Evolutionary conservation across 2,888 invertebrate genomes (phyloP), one percentile per base, ranked within the genome.

Genomic region (Isoperla grammatica): DNA sequence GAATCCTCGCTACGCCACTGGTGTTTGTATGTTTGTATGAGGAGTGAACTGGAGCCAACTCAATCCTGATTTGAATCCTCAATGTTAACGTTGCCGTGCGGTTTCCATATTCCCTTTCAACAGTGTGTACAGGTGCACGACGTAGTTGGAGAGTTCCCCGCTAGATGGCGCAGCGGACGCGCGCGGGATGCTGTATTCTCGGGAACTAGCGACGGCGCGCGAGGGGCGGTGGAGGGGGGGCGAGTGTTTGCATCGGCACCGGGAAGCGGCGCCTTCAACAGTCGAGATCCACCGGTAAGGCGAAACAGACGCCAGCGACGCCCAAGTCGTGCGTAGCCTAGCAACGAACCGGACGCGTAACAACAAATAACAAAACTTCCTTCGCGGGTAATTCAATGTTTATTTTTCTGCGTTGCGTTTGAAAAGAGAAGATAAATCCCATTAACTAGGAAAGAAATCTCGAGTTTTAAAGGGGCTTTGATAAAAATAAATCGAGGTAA

Each of bases 401-500:
- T 29, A 29, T 29, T 29, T 29, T 6, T 29, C 29, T 29, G 4
- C 29, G 5, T 29, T 8, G 29, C 29, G 29, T n/a, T n/a, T n/a
- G n/a, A n/a, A n/a, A n/a, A n/a, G n/a, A n/a, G n/a, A n/a, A n/a
- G n/a, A n/a, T n/a, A n/a, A n/a, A n/a, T n/a, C n/a, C n/a, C n/a
- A n/a, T n/a, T n/a, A n/a, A 8, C 29, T 4, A 29, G 29, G 29
- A 29, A 29, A 29, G 29, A 29, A 29, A 29, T 29, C 29, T 6
- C 29, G 29, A 6, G 29, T 29, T 48, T 23, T n/a, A n/a, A n/a
- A n/a, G n/a, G n/a, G n/a, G n/a, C n/a, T n/a, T n/a, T n/a, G n/a
- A n/a, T n/a, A 48, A 15, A 23, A 48, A 48, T 48, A 48, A 3
- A 13, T 48, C 2, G 48, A 48, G 48, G 13, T 48, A 48, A 13